A percentile compares a stretch with the other conserved stretches of the same genome.
These are phyloP conservation scores for Cyclophora albipunctata DNA, from an alignment of 2,888 invertebrate genomes.

Conservation along the genomic window DNA sequence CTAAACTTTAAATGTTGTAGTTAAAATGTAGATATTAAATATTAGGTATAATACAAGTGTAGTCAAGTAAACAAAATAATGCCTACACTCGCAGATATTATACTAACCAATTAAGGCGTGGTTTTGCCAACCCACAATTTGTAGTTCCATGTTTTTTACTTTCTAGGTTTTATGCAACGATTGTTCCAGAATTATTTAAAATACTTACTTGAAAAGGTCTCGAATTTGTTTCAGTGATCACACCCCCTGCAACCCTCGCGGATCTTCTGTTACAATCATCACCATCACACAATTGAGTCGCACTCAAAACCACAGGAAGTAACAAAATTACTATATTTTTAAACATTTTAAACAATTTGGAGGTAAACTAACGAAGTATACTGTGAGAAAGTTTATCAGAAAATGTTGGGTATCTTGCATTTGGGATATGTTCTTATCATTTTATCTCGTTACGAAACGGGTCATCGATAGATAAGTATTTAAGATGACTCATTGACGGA, in stretches of 20 bases:
- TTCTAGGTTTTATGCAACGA: too few relatives aligned
- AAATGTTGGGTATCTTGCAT: constrained; percentile 16
- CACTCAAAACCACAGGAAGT: constrained; percentile 31
- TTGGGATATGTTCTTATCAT: constrained; percentile 22
- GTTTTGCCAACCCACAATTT: too few relatives aligned
- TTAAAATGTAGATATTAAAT: too few relatives aligned
- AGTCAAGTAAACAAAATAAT: too few relatives aligned
- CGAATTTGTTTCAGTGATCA: constrained; percentile 37
- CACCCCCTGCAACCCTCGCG: constrained; percentile 44
- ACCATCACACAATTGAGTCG: constrained; percentile 32
- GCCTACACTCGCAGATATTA: too few relatives aligned
- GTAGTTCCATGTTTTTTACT: too few relatives aligned
- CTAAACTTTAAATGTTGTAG: too few relatives aligned
- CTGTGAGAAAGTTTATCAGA: constrained; percentile 33
- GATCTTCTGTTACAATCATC: constrained; percentile 24
- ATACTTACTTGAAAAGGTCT: constrained; percentile 58
- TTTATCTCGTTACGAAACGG: constrained; percentile 17
- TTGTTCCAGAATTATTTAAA: too few relatives aligned
- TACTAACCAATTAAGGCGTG: too few relatives aligned
- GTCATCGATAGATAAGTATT: constrained; percentile 7
- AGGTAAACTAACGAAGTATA: not conserved
- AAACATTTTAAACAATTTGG: constrained; percentile 29
- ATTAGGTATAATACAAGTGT: too few relatives aligned
- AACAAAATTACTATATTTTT: constrained; percentile 27
- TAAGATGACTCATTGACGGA: constrained; percentile 6